Conservation (phyloP, 2,113 vertebrate genomes). For the Triplophysa tibetana region DNA sequence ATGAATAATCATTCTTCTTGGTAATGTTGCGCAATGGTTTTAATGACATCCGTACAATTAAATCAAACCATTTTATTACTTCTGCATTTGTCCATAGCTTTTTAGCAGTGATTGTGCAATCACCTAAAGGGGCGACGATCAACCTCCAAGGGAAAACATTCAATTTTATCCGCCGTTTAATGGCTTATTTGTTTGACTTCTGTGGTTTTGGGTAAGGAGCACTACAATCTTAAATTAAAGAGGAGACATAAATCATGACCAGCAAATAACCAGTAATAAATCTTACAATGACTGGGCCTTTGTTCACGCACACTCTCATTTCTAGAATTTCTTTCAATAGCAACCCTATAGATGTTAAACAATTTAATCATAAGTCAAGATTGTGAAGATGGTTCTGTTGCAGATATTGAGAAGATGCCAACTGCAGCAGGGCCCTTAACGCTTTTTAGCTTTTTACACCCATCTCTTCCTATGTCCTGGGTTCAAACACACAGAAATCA, state of each 20-base stretch:
- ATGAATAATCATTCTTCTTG: not conserved
- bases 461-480: not conserved
- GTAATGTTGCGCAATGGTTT: not conserved
- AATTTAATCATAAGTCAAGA: not conserved
- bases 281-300: constrained; percentile 26
- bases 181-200: constrained; percentile 19
- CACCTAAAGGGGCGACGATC: not conserved
- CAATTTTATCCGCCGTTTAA: constrained; percentile 4
- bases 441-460: not conserved
- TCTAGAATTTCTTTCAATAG: not conserved
- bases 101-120: not conserved
- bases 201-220: constrained; percentile 19
- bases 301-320: constrained; percentile 14
- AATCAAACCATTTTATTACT: not conserved
- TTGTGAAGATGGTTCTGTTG: not conserved
- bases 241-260: constrained; percentile 21
- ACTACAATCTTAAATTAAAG: constrained; percentile 33
- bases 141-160: not conserved
- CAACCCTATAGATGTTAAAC: not conserved
- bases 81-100: not conserved
- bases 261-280: constrained; percentile 21
- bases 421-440: not conserved
- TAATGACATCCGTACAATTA: not conserved
- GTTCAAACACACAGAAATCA: constrained; percentile 21
- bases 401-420: not conserved